A percentile compares a stretch with the other conserved stretches of the same genome.
phyloP scores from a whole-genome alignment of 2,113 vertebrate species.

The Triplophysa siluroides region DNA sequence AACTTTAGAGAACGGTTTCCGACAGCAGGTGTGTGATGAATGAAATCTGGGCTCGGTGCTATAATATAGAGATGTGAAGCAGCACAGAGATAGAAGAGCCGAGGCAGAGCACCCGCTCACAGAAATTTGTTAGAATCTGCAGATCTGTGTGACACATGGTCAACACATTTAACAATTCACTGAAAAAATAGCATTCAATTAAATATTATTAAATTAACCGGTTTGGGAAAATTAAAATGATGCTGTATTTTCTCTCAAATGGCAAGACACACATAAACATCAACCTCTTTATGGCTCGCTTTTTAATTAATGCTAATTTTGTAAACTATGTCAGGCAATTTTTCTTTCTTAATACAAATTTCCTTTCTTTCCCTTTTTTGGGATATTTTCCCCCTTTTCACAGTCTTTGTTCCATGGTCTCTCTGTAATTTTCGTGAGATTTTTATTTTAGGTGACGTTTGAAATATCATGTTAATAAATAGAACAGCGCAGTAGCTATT shows the following conservation, averaged over 20 bases:
- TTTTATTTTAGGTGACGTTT: too few species aligned
- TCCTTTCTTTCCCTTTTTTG: too few species aligned
- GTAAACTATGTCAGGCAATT: too few species aligned
- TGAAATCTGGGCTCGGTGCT: conserved; percentile 40
- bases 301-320: background rate
- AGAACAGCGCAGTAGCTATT: too few species aligned
- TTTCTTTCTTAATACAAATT: too few species aligned
- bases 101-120: conserved; percentile 50
- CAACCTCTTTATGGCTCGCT: too few species aligned
- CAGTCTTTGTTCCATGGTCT: too few species aligned
- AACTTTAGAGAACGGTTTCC: background rate
- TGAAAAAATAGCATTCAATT: conserved; percentile 23
- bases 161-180: conserved; percentile 57
- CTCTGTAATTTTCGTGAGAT: too few species aligned
- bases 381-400: too few species aligned
- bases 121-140: conserved; percentile 68
- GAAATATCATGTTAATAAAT: too few species aligned
- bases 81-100: too few species aligned
- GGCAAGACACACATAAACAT: background rate
- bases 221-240: conserved; percentile 5
- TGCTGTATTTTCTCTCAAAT: background rate
- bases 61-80: conserved; percentile 41
- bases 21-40: conserved; percentile 52
- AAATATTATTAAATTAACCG: background rate
- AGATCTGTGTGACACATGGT: conserved; percentile 64